phyloP scores from a whole-genome alignment of 2,113 vertebrate genomes.

The Amphiprion percula region DNA sequence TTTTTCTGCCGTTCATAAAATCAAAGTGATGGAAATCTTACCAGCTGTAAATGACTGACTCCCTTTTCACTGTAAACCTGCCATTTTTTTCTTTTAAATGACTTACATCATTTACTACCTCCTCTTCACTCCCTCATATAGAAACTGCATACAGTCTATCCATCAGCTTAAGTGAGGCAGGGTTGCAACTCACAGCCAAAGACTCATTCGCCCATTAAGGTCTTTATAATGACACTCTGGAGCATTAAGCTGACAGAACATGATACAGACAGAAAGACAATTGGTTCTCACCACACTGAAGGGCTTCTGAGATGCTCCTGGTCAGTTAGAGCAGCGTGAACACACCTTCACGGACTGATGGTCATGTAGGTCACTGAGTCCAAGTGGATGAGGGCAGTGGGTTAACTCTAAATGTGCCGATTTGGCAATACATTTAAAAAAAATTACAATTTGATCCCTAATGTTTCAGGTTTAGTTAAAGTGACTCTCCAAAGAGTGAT shows the following conservation, averaged over 20 bases:
- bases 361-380: constrained; percentile 9
- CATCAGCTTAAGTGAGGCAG: constrained; percentile 33
- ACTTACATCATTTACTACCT: not conserved
- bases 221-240: constrained; percentile 41
- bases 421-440: constrained; percentile 4
- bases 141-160: constrained; percentile 10
- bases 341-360: constrained; percentile 18
- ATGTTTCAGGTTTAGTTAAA: not conserved
- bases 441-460: not conserved
- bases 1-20: not conserved
- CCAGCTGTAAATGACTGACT: not conserved
- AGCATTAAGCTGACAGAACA: constrained; percentile 26
- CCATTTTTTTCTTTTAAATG: not conserved
- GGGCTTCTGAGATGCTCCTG: constrained; percentile 1
- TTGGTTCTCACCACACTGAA: constrained; percentile 12
- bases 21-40: constrained; percentile 7
- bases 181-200: constrained; percentile 30
- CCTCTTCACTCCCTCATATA: not conserved
- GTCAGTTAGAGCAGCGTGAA: constrained; percentile 26
- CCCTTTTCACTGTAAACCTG: not conserved
- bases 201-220: constrained; percentile 37
- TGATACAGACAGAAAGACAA: constrained; percentile 19
- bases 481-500: too few species aligned
- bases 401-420: not conserved
- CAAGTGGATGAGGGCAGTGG: not conserved